phyloP scores from a whole-genome alignment of 2,888 invertebrate species.

The Lasioglossum vierecki region DNA sequence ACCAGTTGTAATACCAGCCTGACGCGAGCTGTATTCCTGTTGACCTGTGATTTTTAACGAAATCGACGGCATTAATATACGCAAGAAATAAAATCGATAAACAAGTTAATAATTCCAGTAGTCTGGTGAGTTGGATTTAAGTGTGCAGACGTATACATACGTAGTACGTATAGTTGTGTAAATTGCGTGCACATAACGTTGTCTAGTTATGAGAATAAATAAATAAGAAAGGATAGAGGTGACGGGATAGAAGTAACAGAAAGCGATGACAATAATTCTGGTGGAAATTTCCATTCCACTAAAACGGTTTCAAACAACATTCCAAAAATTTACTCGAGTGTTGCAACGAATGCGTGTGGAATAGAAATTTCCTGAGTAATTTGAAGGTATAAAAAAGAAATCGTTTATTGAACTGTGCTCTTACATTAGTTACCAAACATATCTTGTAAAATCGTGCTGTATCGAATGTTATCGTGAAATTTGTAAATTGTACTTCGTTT shows the following conservation, averaged over 20 bases:
- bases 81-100: background rate
- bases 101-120: background rate
- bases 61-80: conserved; percentile 36
- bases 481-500: conserved; percentile 15
- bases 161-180: background rate
- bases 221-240: conserved; percentile 1
- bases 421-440: conserved; percentile 52
- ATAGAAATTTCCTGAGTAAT: conserved; percentile 82
- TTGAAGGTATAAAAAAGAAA: conserved; percentile 53
- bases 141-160: background rate
- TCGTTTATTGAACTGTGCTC: conserved; percentile 61
- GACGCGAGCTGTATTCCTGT: conserved; percentile 91
- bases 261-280: conserved; percentile 67
- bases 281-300: conserved; percentile 85
- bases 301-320: conserved; percentile 3
- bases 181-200: background rate
- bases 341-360: conserved; percentile 78
- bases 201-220: background rate
- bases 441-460: conserved; percentile 23
- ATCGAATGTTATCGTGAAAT: conserved; percentile 26
- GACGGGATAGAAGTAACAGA: background rate
- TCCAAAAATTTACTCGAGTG: conserved; percentile 20
- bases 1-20: conserved; percentile 91
- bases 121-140: background rate
- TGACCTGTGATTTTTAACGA: conserved; percentile 86